Evolutionary conservation across 2,797 vertebrate species (phyloP).

Genomic region (Sandelia bainsii): DNA sequence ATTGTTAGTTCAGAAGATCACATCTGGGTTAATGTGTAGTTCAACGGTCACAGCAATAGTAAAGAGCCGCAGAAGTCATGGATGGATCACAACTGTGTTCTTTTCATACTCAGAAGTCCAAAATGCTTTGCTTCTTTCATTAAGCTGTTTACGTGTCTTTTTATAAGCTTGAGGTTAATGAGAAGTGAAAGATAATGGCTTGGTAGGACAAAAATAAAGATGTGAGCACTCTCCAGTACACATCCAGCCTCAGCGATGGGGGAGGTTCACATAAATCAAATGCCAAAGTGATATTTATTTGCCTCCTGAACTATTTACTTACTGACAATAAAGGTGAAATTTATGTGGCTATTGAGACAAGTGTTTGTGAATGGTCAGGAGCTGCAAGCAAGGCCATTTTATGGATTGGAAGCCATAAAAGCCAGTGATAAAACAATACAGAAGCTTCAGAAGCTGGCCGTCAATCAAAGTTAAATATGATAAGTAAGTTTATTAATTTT

Average conservation of each 20-base stretch:
- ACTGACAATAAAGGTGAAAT: slow-evolving; percentile 73
- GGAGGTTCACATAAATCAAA: slow-evolving; percentile 57
- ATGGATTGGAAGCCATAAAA: slow-evolving; percentile 71
- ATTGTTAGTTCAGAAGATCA: slow-evolving; percentile 28
- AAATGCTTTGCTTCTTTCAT: not conserved
- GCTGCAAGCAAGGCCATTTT: slow-evolving; percentile 55
- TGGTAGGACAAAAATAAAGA: slow-evolving; percentile 36
- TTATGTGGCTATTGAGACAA: slow-evolving; percentile 69
- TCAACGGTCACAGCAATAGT: slow-evolving; percentile 20
- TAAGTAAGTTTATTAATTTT: slow-evolving; percentile 70
- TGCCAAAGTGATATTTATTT: slow-evolving; percentile 67
- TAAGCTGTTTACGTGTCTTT: slow-evolving; percentile 7
- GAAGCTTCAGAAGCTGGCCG: slow-evolving; percentile 41
- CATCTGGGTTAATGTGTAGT: slow-evolving; percentile 13
- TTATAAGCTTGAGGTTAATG: slow-evolving; percentile 42
- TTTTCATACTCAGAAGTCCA: not conserved
- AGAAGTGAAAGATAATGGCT: slow-evolving; percentile 39
- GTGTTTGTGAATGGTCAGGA: slow-evolving; percentile 59
- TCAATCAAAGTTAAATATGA: slow-evolving; percentile 69
- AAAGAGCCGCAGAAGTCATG: slow-evolving; percentile 36
- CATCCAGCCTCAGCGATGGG: slow-evolving; percentile 13
- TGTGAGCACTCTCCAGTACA: slow-evolving; percentile 20
- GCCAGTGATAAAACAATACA: slow-evolving; percentile 62
- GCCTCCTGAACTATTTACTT: slow-evolving; percentile 70
- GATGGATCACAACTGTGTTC: not conserved